A percentile compares a stretch with the other conserved stretches of the same genome.
These are phyloP conservation scores for Varecia variegata DNA, from an alignment of 2,797 vertebrate genomes.

Conservation along the genomic window DNA sequence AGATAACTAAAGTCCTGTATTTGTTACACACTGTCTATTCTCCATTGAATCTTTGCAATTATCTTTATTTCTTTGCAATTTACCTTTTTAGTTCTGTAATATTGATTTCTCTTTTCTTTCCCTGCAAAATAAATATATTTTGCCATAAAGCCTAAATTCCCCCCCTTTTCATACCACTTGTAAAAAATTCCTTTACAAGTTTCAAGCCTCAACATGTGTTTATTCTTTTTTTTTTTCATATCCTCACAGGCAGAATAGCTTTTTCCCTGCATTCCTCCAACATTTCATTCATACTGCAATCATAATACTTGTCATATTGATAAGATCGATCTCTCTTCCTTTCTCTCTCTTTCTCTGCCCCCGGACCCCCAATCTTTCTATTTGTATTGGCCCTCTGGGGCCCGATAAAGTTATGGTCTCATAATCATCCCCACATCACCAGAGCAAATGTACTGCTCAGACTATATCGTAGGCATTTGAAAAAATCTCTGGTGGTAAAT, in stretches of 20 bases:
- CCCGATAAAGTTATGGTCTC: background rate
- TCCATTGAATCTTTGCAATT: background rate
- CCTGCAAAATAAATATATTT: background rate
- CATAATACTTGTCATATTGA: background rate
- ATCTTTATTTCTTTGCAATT: background rate
- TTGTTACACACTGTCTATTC: background rate
- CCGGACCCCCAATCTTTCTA: background rate
- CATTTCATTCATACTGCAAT: background rate
- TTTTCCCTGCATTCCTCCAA: background rate
- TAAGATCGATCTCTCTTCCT: background rate
- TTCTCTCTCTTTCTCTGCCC: too few relatives aligned
- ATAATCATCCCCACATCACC: background rate
- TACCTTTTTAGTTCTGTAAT: background rate
- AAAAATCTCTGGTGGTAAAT: background rate
- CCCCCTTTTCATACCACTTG: background rate
- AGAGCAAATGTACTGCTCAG: background rate
- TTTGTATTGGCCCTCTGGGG: background rate
- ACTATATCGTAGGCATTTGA: background rate
- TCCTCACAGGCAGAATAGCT: background rate
- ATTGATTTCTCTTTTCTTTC: background rate
- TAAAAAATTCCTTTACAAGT: background rate
- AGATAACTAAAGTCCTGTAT: background rate
- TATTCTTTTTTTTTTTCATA: background rate
- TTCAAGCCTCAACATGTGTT: background rate
- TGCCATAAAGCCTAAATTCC: background rate